Percentiles rank a stretch among this genome's conserved stretches.
Evolutionary conservation across 2,113 vertebrate genomes (phyloP).

Genomic region (Ornithorhynchus anatinus): DNA sequence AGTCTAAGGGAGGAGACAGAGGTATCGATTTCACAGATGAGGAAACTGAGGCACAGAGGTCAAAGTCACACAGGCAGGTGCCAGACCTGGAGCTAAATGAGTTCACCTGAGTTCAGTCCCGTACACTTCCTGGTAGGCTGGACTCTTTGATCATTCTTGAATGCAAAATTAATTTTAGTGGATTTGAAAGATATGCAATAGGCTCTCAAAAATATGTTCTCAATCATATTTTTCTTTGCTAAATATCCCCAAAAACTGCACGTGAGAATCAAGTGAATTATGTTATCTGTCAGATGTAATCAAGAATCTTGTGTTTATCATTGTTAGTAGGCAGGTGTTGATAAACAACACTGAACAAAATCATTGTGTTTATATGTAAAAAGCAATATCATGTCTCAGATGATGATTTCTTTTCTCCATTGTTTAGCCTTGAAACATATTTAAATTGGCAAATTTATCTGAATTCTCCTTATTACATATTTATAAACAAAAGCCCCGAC

Average conservation of each 20-base stretch:
- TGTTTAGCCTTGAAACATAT: conserved; percentile 20
- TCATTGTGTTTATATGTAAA: conserved; percentile 20
- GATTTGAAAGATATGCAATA: no score
- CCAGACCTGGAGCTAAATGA: no score
- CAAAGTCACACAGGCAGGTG: no score
- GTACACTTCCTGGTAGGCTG: neutral
- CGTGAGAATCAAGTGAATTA: neutral
- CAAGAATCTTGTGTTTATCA: neutral
- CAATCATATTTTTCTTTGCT: neutral
- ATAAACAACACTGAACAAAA: neutral
- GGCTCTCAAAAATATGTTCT: neutral
- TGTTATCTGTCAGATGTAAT: conserved; percentile 17
- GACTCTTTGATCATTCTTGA: neutral
- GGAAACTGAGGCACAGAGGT: no score
- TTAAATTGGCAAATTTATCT: neutral
- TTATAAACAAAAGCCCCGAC: conserved; percentile 13
- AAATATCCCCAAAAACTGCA: neutral
- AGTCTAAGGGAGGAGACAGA: no score
- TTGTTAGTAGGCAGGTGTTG: conserved; percentile 14
- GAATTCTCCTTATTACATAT: neutral
- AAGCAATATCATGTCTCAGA: conserved; percentile 2
- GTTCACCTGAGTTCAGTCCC: no score
- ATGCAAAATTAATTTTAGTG: neutral
- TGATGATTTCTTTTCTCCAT: conserved; percentile 2
- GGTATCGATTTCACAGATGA: no score